Evolutionary conservation across 2,113 vertebrate genomes (phyloP).

Genomic region (Uropsilus gracilis): DNA sequence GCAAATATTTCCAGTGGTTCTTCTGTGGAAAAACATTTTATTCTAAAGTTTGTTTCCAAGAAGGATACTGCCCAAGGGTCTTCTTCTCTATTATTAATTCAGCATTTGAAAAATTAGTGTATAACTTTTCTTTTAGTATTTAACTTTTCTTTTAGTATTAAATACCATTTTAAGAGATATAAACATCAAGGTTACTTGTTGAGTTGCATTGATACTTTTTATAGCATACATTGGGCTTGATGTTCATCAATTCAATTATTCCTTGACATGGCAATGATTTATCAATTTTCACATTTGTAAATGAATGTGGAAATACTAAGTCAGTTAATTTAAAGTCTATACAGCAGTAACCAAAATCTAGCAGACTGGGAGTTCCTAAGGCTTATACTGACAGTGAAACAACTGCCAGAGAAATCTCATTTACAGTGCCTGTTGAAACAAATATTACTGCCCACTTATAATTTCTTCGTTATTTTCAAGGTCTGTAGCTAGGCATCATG

Average conservation of each 20-base stretch:
- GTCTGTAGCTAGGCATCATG: constrained; percentile 20
- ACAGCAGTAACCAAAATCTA: constrained; percentile 43
- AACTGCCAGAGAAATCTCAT: constrained; percentile 19
- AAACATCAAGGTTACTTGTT: not conserved
- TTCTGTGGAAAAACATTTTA: constrained; percentile 56
- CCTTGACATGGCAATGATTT: not conserved
- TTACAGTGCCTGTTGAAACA: constrained; percentile 30
- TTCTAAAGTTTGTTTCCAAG: constrained; percentile 46
- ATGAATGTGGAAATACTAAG: constrained; percentile 14
- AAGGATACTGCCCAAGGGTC: constrained; percentile 2
- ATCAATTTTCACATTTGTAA: constrained; percentile 29
- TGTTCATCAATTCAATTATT: not conserved
- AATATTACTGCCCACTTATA: constrained; percentile 48
- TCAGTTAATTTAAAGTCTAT: not conserved
- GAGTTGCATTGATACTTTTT: constrained; percentile 16
- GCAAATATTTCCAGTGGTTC: constrained; percentile 14
- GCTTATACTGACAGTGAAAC: constrained; percentile 49
- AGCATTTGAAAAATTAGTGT: constrained; percentile 14
- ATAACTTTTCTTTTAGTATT: no score
- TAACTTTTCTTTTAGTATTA: not conserved
- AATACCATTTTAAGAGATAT: constrained; percentile 2
- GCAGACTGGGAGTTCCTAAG: constrained; percentile 19
- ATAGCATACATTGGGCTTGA: not conserved
- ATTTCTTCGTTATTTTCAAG: not conserved
- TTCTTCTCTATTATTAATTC: not conserved